A percentile compares a stretch with the other conserved stretches of the same genome.
These are phyloP conservation scores for Cassiopea andromeda DNA, from an alignment of 30 jellyfish, hydroid and myxozoan species.

Conservation along the genomic window DNA sequence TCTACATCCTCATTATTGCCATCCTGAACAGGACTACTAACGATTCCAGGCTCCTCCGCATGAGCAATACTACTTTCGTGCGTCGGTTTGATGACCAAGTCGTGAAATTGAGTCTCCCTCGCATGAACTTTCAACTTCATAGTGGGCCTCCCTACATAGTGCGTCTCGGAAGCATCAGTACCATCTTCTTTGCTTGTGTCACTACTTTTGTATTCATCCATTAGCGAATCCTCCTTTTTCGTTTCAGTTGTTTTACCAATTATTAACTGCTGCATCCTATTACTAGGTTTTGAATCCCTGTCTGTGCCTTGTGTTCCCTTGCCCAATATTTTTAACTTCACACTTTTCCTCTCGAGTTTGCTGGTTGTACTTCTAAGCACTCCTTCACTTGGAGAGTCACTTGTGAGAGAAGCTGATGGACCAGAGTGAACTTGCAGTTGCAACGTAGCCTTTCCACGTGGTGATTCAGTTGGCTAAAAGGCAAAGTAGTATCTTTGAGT, in stretches of 20 bases:
- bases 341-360: not conserved
- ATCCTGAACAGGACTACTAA: not conserved
- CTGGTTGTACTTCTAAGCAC: not conserved
- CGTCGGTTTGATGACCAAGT: not conserved
- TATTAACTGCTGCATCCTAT: constrained; percentile 46
- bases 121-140: not conserved
- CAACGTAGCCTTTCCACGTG: not conserved
- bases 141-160: not conserved
- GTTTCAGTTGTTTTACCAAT: constrained; percentile 39
- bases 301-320: not conserved
- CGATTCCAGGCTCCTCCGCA: not conserved
- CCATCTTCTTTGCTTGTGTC: constrained; percentile 32
- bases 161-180: not conserved
- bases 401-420: not conserved
- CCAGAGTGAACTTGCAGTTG: not conserved
- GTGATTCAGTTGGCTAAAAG: not conserved
- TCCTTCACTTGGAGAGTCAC: not conserved
- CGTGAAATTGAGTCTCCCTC: not conserved
- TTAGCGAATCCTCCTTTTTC: constrained; percentile 56
- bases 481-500: not conserved
- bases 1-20: not conserved
- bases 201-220: constrained; percentile 46
- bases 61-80: not conserved
- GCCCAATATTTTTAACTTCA: constrained; percentile 37
- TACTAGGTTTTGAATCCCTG: constrained; percentile 44